Base-by-base conservation (phyloP, 2,113 vertebrate species). In the Megaleporinus macrocephalus region DNA sequence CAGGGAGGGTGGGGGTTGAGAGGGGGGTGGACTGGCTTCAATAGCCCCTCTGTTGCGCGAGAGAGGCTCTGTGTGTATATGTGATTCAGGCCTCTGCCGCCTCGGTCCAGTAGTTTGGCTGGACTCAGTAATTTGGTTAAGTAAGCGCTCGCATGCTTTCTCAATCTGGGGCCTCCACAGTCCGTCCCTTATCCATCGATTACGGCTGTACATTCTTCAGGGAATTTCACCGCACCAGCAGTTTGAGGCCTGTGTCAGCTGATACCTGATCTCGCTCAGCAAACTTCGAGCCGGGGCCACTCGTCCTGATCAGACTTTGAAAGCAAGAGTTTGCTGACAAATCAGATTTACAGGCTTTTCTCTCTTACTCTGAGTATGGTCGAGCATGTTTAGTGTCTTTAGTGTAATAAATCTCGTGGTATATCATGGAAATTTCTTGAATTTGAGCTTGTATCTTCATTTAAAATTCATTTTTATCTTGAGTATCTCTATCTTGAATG, bases 51-150 rank as follows among this genome's bases (percentile, higher is more conserved):
- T 93, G 92, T 36, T 94, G 90, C 81, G 83, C 85, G 83, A 53
- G 61, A 70, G 66, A 30, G 27, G 51, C 66, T 18, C 33, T 61
- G 63, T 44, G 80, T 7, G 13, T 61, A 49, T 51, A 59, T 51
- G 79, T 9, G 55, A 26, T 15, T 29, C 87, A 88, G 89, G 91
- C 89, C 88, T 88, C 89, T 89, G 90, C 88, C 89, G 86, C 84
- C 76, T 65, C 4, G 82, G 80, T 44, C 87, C 87, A 44, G 11
- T 92, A 89, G 89, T 93, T 80, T 87, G 89, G 92, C 88, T 91
- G 86, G 91, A 87, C 87, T 86, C 47, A 76, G 83, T 91, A 91
- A 92, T 91, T 88, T 78, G 86, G 91, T 94, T 91, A 90, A 93
- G 83, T 86, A 92, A 92, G 92, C 83, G 83, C 88, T 87, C 89